These are phyloP conservation scores for Cryptus viduatorius DNA, from an alignment of 2,888 invertebrate species.

Conservation along the genomic window DNA sequence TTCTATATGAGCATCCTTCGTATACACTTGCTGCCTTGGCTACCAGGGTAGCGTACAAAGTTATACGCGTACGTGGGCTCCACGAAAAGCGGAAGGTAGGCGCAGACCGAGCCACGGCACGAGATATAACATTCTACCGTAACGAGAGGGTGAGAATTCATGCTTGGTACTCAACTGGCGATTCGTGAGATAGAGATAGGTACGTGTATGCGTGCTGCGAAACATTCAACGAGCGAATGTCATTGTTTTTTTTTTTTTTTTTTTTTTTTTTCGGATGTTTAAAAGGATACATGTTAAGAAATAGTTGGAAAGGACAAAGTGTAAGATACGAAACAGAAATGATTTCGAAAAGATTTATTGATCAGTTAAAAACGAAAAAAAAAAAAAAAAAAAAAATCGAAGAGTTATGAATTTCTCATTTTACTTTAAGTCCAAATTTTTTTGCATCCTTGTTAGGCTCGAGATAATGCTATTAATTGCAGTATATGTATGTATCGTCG, in stretches of 20 bases:
- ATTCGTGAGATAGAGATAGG: conserved; percentile 28
- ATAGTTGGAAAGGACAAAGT: neutral
- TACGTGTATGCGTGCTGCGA: conserved; percentile 36
- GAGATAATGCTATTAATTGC: too few relatives aligned
- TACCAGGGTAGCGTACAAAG: conserved; percentile 53
- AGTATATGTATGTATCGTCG: too few relatives aligned
- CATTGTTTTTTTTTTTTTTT: neutral
- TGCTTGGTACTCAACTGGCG: conserved; percentile 35
- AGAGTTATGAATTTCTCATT: too few relatives aligned
- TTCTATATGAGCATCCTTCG: conserved; percentile 12
- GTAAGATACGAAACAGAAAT: neutral
- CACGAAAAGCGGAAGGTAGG: conserved; percentile 49
- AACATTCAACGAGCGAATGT: conserved; percentile 11
- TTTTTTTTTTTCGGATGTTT: neutral
- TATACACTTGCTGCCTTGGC: conserved; percentile 52
- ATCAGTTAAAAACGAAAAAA: too few relatives aligned
- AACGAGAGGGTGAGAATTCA: conserved; percentile 45
- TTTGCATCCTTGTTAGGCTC: too few relatives aligned
- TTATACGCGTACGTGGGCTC: conserved; percentile 63
- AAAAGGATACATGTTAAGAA: neutral
- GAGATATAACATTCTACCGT: conserved; percentile 2
- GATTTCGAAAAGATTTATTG: too few relatives aligned
- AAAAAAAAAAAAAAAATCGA: too few relatives aligned
- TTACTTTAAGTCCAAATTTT: too few relatives aligned
- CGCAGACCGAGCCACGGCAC: conserved; percentile 19